phyloP scores from a whole-genome alignment of 2,888 invertebrate genomes.

The Sminthurides aquaticus region DNA sequence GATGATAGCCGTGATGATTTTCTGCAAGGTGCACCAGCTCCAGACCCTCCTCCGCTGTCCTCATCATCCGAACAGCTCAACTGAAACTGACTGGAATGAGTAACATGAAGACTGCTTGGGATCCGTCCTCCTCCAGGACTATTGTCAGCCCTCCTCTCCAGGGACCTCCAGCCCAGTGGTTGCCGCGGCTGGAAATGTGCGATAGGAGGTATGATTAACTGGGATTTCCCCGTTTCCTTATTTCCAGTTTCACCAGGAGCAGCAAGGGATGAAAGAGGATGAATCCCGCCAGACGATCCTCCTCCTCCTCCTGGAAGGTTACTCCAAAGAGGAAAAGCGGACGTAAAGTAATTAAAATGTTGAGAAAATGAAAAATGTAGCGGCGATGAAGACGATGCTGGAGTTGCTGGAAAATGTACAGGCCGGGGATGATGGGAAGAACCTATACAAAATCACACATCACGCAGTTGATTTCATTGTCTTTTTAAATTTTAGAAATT shows the following conservation, averaged over 20 bases:
- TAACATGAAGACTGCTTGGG: neutral
- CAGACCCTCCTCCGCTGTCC: too few relatives aligned
- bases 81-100: neutral
- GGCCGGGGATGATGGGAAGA: neutral
- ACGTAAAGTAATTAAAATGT: slow-evolving; percentile 34
- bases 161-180: neutral
- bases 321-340: slow-evolving; percentile 35
- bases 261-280: neutral
- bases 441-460: neutral
- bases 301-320: neutral
- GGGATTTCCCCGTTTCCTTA: neutral
- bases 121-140: neutral
- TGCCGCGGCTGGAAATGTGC: slow-evolving; percentile 1
- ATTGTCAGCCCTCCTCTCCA: neutral
- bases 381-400: neutral
- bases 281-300: slow-evolving; percentile 10
- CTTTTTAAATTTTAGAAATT: too few relatives aligned
- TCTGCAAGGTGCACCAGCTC: neutral
- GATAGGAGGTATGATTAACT: slow-evolving; percentile 6
- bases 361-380: slow-evolving; percentile 37
- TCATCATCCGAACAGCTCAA: too few relatives aligned
- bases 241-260: neutral
- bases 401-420: neutral
- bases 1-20: slow-evolving; percentile 48
- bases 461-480: neutral